Percentiles rank a stretch among this genome's conserved stretches.
Evolutionary conservation across 1,140 invertebrate genomes (phyloP).

Genomic region (Physella acuta): DNA sequence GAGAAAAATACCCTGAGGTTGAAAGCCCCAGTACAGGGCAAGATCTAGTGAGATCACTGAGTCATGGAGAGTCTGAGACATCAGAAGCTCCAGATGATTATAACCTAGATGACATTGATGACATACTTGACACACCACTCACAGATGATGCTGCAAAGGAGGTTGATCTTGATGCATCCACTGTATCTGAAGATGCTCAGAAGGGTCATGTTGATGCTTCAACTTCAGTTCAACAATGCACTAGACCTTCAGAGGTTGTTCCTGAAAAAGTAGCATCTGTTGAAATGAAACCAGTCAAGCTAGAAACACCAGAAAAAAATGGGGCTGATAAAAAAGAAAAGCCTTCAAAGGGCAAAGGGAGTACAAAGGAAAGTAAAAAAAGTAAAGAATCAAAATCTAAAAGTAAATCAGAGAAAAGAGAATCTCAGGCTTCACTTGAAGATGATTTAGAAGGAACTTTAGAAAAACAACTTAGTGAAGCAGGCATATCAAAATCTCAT

Average conservation of each 20-base stretch:
- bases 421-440: conserved; percentile 13
- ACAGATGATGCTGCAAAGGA: background rate
- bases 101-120: conserved; percentile 37
- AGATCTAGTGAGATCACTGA: background rate
- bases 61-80: conserved; percentile 16
- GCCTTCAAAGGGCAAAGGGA: background rate
- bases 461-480: conserved; percentile 19
- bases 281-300: too few relatives aligned
- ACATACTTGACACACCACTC: too few relatives aligned
- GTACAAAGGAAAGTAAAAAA: background rate
- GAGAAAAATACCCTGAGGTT: too few relatives aligned
- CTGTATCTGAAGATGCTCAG: background rate
- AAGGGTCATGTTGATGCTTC: too few relatives aligned
- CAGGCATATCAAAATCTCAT: conserved; percentile 7
- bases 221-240: too few relatives aligned
- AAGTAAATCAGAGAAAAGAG: background rate
- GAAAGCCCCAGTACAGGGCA: too few relatives aligned
- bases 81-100: conserved; percentile 31
- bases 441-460: conserved; percentile 22
- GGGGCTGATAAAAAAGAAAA: background rate
- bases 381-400: background rate
- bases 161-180: background rate
- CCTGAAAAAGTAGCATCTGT: too few relatives aligned
- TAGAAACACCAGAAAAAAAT: too few relatives aligned
- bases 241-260: too few relatives aligned